Conservation (phyloP, 2,797 vertebrate genomes). For the Atherinosoma microstoma region DNA sequence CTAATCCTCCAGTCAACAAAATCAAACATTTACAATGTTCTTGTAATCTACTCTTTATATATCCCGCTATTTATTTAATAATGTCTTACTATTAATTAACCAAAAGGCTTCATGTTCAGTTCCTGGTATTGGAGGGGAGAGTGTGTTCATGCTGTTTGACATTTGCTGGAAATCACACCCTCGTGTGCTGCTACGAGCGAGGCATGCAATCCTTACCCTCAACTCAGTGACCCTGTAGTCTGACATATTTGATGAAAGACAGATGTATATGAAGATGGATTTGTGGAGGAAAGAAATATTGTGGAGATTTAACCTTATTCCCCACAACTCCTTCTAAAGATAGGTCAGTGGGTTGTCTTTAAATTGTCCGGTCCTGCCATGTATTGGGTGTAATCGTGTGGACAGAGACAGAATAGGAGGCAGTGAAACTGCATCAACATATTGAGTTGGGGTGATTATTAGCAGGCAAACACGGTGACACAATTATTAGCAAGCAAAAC, state of each 20-base stretch:
- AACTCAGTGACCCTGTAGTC: neutral
- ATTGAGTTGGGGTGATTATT: slow-evolving; percentile 54
- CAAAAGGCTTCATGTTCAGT: slow-evolving; percentile 1
- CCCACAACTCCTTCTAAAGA: neutral
- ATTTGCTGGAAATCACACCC: slow-evolving; percentile 3
- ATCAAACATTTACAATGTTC: slow-evolving; percentile 11
- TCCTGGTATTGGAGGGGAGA: neutral
- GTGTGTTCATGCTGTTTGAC: slow-evolving; percentile 4
- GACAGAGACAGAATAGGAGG: slow-evolving; percentile 24
- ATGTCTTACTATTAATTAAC: slow-evolving; percentile 10
- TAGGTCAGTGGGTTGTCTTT: slow-evolving; percentile 1
- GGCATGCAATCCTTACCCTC: slow-evolving; percentile 7
- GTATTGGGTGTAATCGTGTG: slow-evolving; percentile 37
- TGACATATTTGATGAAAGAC: slow-evolving; percentile 4
- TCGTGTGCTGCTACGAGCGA: slow-evolving; percentile 9
- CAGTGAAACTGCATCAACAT: slow-evolving; percentile 39
- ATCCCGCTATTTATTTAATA: neutral
- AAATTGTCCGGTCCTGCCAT: slow-evolving; percentile 16
- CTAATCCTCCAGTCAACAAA: slow-evolving; percentile 7
- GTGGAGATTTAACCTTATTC: slow-evolving; percentile 8
- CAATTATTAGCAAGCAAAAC: slow-evolving; percentile 60
- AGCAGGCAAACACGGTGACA: slow-evolving; percentile 48
- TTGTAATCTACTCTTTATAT: neutral
- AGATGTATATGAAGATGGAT: neutral
- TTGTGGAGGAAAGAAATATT: slow-evolving; percentile 6